Evolutionary conservation across 1,140 invertebrate species (phyloP).

Genomic region (Triops cancriformis): DNA sequence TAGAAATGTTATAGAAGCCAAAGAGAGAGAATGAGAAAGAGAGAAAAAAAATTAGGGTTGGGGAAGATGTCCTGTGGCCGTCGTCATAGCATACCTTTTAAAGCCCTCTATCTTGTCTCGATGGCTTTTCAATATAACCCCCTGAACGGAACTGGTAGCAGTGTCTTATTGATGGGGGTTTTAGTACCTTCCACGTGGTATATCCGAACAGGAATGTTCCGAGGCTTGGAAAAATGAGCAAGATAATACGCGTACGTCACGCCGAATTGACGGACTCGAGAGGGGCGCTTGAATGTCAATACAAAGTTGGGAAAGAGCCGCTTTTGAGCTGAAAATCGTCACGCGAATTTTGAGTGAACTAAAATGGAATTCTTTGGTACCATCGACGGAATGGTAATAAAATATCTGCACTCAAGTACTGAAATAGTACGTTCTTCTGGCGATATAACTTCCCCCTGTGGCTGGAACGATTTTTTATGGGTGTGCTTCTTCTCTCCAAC

Average conservation of each 20-base stretch:
- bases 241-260: not conserved
- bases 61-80: not conserved
- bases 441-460: no score
- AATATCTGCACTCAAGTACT: not conserved
- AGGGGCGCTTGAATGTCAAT: slow-evolving; percentile 5
- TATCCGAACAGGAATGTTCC: not conserved
- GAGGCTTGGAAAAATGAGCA: not conserved
- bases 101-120: not conserved
- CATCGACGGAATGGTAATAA: not conserved
- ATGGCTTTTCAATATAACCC: not conserved
- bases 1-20: not conserved
- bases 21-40: not conserved
- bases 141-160: not conserved
- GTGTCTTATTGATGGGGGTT: not conserved
- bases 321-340: not conserved
- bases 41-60: not conserved
- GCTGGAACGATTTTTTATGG: no score
- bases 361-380: not conserved
- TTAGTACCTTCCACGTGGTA: slow-evolving; percentile 1
- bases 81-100: not conserved
- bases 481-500: no score
- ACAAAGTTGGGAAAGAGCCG: not conserved
- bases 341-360: not conserved
- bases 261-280: not conserved
- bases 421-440: no score